These are phyloP conservation scores for Calyptomena viridis DNA, from an alignment of 2,113 vertebrate genomes.

Conservation along the genomic window DNA sequence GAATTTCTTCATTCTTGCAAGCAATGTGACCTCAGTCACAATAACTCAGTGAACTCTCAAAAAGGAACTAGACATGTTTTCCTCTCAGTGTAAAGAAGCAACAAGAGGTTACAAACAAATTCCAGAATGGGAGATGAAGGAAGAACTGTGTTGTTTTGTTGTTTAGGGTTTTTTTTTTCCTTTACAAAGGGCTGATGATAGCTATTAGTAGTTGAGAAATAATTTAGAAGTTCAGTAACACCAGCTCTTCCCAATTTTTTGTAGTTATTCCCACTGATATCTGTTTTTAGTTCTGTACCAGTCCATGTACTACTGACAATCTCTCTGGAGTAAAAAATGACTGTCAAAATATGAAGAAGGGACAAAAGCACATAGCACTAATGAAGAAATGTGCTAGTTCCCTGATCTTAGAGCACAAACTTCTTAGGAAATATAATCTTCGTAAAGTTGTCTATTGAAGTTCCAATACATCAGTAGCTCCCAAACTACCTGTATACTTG, in stretches of 20 bases:
- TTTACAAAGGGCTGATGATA: neutral
- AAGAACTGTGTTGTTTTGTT: neutral
- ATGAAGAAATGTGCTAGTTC: neutral
- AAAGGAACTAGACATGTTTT: neutral
- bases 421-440: neutral
- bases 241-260: neutral
- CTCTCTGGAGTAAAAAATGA: neutral
- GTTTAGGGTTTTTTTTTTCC: too few species aligned
- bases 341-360: neutral
- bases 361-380: neutral
- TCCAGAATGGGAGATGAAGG: neutral
- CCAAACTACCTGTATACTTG: neutral
- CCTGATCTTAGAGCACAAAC: neutral
- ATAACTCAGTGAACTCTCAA: neutral
- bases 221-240: neutral
- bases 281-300: neutral
- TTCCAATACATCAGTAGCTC: neutral
- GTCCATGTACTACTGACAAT: neutral
- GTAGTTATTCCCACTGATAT: too few species aligned
- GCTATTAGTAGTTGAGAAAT: neutral
- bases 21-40: neutral
- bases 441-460: neutral
- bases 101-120: neutral
- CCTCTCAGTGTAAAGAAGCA: neutral
- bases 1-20: neutral